Conservation (phyloP, 2,797 vertebrate species). For the Botia almorhae region DNA sequence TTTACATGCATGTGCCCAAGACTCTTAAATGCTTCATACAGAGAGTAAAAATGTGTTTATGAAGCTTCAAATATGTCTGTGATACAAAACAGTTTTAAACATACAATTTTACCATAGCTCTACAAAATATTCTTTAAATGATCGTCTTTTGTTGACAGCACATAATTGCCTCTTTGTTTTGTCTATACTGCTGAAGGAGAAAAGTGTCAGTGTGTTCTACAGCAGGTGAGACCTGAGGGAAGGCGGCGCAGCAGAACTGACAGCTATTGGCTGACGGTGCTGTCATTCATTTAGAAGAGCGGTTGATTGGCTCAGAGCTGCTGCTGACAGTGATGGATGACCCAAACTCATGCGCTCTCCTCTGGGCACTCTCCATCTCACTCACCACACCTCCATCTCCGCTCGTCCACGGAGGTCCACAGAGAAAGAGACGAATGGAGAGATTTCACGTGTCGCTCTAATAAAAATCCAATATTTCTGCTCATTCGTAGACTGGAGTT, state of each 20-base stretch:
- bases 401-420: conserved; percentile 5
- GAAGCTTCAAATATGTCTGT: too few species aligned
- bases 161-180: background rate
- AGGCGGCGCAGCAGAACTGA: background rate
- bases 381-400: conserved; percentile 8
- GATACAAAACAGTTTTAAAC: too few species aligned
- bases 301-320: conserved; percentile 24
- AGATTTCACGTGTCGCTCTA: conserved; percentile 60
- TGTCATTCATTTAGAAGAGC: conserved; percentile 14
- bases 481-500: conserved; percentile 43
- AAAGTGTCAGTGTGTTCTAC: background rate
- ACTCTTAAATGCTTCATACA: too few species aligned
- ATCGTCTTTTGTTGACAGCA: too few species aligned
- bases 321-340: conserved; percentile 53
- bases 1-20: too few species aligned
- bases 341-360: conserved; percentile 8
- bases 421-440: conserved; percentile 42
- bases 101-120: too few species aligned
- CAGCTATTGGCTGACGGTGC: conserved; percentile 18
- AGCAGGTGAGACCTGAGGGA: background rate
- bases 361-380: conserved; percentile 25
- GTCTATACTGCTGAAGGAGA: background rate
- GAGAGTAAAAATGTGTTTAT: too few species aligned
- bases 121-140: too few species aligned
- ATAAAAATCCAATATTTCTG: conserved; percentile 73